Evolutionary conservation across 2,888 invertebrate genomes (phyloP).

Genomic region (Tethea ocularis): DNA sequence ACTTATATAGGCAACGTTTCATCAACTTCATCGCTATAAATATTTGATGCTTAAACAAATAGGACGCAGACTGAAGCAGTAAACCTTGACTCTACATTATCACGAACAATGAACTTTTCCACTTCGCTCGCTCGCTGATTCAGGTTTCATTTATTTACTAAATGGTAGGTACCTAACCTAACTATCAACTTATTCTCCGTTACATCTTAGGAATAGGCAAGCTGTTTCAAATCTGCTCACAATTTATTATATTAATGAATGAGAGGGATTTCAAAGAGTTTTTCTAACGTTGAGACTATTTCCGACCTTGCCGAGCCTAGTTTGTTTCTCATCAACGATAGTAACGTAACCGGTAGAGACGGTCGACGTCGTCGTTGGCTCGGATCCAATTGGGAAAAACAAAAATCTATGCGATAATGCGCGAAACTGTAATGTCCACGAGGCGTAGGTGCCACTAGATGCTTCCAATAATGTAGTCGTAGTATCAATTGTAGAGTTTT

Average conservation of each 20-base stretch:
- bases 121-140: background rate
- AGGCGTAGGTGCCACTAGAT: conserved; percentile 40
- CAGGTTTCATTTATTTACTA: background rate
- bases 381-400: conserved; percentile 58
- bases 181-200: background rate
- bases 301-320: conserved; percentile 55
- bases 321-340: conserved; percentile 54
- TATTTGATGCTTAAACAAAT: conserved; percentile 25
- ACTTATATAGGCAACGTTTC: conserved; percentile 24
- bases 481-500: conserved; percentile 68
- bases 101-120: conserved; percentile 26
- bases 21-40: conserved; percentile 28
- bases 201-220: conserved; percentile 2
- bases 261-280: conserved; percentile 24
- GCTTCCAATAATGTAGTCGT: conserved; percentile 39
- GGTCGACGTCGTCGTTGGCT: conserved; percentile 55
- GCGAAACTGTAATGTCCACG: conserved; percentile 47
- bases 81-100: conserved; percentile 39
- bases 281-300: conserved; percentile 36
- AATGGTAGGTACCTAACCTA: background rate
- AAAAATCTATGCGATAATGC: conserved; percentile 53
- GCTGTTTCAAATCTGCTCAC: conserved; percentile 9
- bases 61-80: conserved; percentile 11
- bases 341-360: conserved; percentile 49
- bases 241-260: conserved; percentile 14